Evolutionary conservation across 2,797 vertebrate genomes (phyloP).

Genomic region (Eulemur albifrons): DNA sequence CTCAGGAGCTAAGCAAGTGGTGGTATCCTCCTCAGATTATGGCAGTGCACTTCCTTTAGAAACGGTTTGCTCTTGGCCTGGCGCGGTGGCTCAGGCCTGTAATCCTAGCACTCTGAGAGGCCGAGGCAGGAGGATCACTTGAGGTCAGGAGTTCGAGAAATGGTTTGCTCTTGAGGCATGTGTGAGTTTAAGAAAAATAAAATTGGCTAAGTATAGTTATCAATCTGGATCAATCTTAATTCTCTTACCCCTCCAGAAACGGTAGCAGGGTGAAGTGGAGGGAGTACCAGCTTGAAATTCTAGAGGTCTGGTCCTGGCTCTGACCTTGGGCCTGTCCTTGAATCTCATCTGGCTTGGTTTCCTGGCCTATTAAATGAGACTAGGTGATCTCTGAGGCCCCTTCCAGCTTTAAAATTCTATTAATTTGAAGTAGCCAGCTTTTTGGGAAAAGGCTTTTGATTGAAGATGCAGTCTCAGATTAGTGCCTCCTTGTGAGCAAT

Average conservation of each 20-base stretch:
- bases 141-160: neutral
- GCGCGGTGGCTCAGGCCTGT: too few relatives aligned
- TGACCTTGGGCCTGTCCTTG: slow-evolving; percentile 7
- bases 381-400: slow-evolving; percentile 15
- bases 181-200: slow-evolving; percentile 47
- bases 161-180: neutral
- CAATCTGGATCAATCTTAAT: slow-evolving; percentile 2
- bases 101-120: too few relatives aligned
- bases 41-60: neutral
- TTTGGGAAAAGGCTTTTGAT: slow-evolving; percentile 42
- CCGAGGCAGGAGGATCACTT: too few relatives aligned
- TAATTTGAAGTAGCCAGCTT: slow-evolving; percentile 43
- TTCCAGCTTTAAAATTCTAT: slow-evolving; percentile 55
- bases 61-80: neutral
- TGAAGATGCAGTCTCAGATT: slow-evolving; percentile 54
- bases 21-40: neutral
- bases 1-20: neutral
- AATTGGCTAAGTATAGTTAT: slow-evolving; percentile 12
- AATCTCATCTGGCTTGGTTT: slow-evolving; percentile 21
- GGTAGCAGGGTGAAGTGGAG: neutral
- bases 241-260: neutral
- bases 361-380: slow-evolving; percentile 49
- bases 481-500: slow-evolving; percentile 56
- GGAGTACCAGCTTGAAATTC: neutral
- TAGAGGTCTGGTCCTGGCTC: neutral